Percentiles rank a stretch among this genome's conserved stretches.
Conservation (phyloP, 2,113 vertebrate genomes). For the Kobus ellipsiprymnus region DNA sequence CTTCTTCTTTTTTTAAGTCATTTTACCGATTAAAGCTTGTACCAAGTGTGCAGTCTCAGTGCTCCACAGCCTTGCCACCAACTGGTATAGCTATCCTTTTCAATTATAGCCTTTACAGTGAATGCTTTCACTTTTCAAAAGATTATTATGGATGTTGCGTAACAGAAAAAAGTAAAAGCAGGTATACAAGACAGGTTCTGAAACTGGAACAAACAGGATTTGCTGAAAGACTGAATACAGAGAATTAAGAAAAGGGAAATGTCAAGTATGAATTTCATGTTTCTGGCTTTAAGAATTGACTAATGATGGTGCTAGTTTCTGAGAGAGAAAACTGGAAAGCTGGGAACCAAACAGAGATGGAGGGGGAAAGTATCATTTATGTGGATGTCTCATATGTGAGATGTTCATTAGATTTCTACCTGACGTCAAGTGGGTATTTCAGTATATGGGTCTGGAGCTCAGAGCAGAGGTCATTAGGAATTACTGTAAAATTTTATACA, state of each 20-base stretch:
- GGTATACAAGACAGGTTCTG: neutral
- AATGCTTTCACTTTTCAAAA: neutral
- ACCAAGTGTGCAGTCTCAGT: neutral
- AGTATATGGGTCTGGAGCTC: neutral
- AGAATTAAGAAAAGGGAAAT: neutral
- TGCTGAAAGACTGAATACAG: neutral
- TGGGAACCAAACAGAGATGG: neutral
- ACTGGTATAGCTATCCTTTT: neutral
- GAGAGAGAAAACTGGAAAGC: neutral
- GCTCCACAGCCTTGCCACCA: neutral
- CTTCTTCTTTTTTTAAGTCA: neutral
- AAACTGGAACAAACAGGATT: neutral
- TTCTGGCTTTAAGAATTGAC: neutral
- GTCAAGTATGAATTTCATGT: rapidly evolving
- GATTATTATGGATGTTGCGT: neutral
- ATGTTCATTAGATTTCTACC: neutral
- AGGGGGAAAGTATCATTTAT: no score
- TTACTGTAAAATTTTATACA: neutral
- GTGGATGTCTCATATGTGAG: neutral
- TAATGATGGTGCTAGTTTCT: neutral
- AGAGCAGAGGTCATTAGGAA: neutral
- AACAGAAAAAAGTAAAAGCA: neutral
- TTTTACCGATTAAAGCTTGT: neutral
- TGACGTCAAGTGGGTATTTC: neutral
- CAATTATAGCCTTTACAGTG: neutral